Evolutionary conservation across 2,797 vertebrate genomes (phyloP).

Genomic region (Leptoclinus maculatus): DNA sequence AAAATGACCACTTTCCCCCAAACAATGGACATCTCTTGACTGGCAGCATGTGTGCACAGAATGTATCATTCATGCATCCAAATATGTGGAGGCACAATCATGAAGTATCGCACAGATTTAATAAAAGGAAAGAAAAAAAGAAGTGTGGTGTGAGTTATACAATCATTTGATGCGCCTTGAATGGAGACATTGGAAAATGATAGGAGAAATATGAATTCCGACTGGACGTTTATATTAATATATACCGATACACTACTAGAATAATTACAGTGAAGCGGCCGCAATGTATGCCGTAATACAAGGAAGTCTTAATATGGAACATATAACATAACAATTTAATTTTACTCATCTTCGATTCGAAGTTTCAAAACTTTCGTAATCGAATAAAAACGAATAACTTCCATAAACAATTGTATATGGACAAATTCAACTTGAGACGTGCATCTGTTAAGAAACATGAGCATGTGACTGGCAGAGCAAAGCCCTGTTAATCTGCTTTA

Average conservation of each 20-base stretch:
- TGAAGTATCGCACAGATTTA: neutral
- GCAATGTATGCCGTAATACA: neutral
- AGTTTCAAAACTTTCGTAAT: neutral
- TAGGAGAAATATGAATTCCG: neutral
- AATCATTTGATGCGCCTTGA: neutral
- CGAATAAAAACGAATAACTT: neutral
- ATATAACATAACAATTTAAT: neutral
- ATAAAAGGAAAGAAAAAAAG: neutral
- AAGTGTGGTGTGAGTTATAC: neutral
- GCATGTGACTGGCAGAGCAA: constrained; percentile 29
- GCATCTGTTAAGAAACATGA: constrained; percentile 12
- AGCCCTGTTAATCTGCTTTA: constrained; percentile 67
- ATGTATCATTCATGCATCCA: constrained; percentile 29
- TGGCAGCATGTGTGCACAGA: constrained; percentile 50
- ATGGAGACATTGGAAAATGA: neutral
- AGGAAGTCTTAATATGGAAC: neutral
- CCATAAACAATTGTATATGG: neutral
- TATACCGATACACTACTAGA: neutral
- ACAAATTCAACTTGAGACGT: neutral
- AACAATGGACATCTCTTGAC: constrained; percentile 58
- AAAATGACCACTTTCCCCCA: constrained; percentile 62
- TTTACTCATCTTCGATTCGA: neutral
- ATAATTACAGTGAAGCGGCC: neutral
- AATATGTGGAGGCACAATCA: neutral
- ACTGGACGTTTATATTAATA: neutral